A percentile compares a stretch with the other conserved stretches of the same genome.
Evolutionary conservation across 2,888 invertebrate genomes (phyloP).

Genomic region (Synanthedon vespiformis): DNA sequence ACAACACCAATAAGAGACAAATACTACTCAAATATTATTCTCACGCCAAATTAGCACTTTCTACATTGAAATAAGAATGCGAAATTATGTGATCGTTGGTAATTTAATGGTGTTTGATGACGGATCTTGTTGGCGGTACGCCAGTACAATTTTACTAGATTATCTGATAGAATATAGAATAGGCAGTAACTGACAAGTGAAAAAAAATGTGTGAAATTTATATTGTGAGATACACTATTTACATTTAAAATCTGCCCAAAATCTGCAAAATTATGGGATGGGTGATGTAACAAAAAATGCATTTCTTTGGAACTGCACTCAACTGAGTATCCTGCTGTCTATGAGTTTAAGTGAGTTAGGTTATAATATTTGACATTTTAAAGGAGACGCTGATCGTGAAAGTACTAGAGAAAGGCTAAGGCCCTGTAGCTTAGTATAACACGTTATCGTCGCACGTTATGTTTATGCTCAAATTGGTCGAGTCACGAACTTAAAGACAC

Average conservation of each 20-base stretch:
- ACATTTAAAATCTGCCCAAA: too few relatives aligned
- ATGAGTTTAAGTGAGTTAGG: too few relatives aligned
- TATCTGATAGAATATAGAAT: conserved; percentile 21
- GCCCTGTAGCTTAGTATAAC: conserved; percentile 18
- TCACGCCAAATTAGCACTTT: conserved; percentile 12
- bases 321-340: too few relatives aligned
- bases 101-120: not conserved
- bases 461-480: conserved; percentile 13
- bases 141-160: conserved; percentile 25
- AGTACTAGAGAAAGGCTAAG: conserved; percentile 42
- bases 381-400: conserved; percentile 23
- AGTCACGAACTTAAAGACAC: conserved; percentile 37
- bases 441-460: conserved; percentile 4
- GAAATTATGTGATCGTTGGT: conserved; percentile 3
- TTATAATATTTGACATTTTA: conserved; percentile 25
- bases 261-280: too few relatives aligned
- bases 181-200: conserved; percentile 24
- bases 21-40: conserved; percentile 1
- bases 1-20: conserved; percentile 18
- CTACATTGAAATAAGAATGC: conserved; percentile 4
- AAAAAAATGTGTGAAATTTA: not conserved
- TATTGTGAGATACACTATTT: too few relatives aligned
- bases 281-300: too few relatives aligned
- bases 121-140: conserved; percentile 27
- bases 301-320: too few relatives aligned